Base-by-base conservation (phyloP, 1,140 invertebrate species). In the Drosophila murphyi region DNA sequence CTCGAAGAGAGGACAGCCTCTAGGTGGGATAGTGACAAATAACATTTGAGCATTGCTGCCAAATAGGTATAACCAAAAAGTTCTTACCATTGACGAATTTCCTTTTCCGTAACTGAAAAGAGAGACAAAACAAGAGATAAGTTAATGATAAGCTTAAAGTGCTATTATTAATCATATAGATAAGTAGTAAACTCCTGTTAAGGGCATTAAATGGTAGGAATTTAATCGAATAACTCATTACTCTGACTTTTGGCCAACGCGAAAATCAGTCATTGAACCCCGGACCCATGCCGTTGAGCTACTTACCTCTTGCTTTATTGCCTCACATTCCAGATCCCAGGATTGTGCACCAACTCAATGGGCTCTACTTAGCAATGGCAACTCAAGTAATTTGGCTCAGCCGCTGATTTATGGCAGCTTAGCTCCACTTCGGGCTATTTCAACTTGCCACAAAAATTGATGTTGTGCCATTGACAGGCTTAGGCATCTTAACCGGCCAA, bases 41-140 rank as follows among this genome's bases (percentile, higher is more conserved):
- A 64, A 41, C 20, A 29, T 6, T 54, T 20, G 41, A n/a, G 8
- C 3, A 12, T 31, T 12, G 41, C 29, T 12, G 29, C n/a, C 10
- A 0, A 6, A 39, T 10, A 20, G 20, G 20, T 48, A 31, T 5
- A 32, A 28, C 31, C 34, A 5, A 34, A 34, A 57, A 12, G 6
- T 73, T 95, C 96, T 95, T 93, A 96, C 96, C 96, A 97, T 93
- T 97, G 96, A 80, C 96, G 94, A 85, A 97, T 96, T 92, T 97
- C 96, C 93, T 97, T 96, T 92, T 97, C 96, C 50, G 96, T 96
- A 93, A 97, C 96, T 97, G 95, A 93, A 93, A 92, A 28, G 52
- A 75, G 7, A 74, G 28, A 47, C 20, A 37, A 60, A 79, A 82
- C 62, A 47, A 51, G 29, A 7, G 8, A 28, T 35, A 65, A 32